These are phyloP conservation scores for Dendronephthya gigantea DNA, from an alignment of 64 coral and sea anemone genomes.

Conservation along the genomic window DNA sequence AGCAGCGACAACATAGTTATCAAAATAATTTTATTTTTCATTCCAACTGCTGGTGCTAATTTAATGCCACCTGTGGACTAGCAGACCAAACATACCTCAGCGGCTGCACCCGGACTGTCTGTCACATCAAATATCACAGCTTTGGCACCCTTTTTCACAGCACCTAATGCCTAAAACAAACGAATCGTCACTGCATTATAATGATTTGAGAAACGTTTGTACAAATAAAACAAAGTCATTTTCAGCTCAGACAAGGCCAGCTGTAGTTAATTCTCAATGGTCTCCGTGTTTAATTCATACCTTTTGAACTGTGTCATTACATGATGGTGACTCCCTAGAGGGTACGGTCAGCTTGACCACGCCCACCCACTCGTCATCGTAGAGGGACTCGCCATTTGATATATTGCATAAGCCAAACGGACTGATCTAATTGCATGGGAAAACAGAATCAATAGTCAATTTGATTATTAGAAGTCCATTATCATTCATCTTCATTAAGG, in stretches of 20 bases:
- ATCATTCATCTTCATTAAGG: too few relatives aligned
- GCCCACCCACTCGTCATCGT: constrained; percentile 89
- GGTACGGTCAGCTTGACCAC: constrained; percentile 63
- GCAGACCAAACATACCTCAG: constrained; percentile 43
- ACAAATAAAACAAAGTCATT: not conserved
- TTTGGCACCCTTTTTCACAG: constrained; percentile 79
- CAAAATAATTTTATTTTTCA: too few relatives aligned
- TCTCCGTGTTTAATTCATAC: constrained; percentile 13
- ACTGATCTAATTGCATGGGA: constrained; percentile 46
- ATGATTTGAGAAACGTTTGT: too few relatives aligned
- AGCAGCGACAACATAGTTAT: too few relatives aligned
- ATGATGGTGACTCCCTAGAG: constrained; percentile 47
- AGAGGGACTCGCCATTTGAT: constrained; percentile 65
- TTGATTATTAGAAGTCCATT: too few relatives aligned
- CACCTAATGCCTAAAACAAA: constrained; percentile 65
- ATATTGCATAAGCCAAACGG: constrained; percentile 89
- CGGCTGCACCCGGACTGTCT: constrained; percentile 58
- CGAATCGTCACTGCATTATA: too few relatives aligned
- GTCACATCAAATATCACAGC: constrained; percentile 94
- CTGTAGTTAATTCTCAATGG: not conserved
- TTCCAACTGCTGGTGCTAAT: too few relatives aligned
- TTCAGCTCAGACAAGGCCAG: too few relatives aligned
- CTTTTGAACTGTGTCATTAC: constrained; percentile 80
- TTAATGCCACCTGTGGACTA: not conserved
- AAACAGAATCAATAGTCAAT: not conserved